A percentile compares a stretch with the other conserved stretches of the same genome.
phyloP scores from a whole-genome alignment of 2,797 vertebrate species.

The Spatula versicolor region DNA sequence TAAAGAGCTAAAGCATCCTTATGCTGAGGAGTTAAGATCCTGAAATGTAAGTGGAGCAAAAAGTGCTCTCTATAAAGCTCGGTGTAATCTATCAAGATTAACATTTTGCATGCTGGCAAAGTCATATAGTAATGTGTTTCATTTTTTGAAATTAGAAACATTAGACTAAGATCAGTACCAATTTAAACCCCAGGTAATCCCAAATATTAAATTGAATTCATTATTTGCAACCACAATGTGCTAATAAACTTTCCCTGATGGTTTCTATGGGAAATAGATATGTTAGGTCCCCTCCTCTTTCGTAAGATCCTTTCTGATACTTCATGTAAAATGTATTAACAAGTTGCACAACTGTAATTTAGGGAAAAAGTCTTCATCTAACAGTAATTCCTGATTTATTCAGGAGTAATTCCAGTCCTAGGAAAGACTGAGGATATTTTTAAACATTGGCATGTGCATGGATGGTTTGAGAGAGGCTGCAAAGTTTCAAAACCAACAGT shows the following conservation, averaged over 20 bases:
- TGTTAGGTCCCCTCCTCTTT: background rate
- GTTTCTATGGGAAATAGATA: conserved; percentile 5
- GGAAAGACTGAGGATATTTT: background rate
- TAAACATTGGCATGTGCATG: background rate
- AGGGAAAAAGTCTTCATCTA: background rate
- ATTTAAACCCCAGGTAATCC: conserved; percentile 64
- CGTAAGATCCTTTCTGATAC: background rate
- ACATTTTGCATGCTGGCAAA: conserved; percentile 64
- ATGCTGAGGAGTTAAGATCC: conserved; percentile 52
- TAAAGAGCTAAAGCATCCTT: conserved; percentile 62
- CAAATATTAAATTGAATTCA: conserved; percentile 57
- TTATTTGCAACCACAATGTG: conserved; percentile 24
- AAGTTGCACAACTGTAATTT: conserved; percentile 28
- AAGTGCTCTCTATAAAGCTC: conserved; percentile 58
- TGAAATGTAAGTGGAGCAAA: conserved; percentile 61
- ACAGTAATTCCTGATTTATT: conserved; percentile 18
- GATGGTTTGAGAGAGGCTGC: background rate
- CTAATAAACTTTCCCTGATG: conserved; percentile 46
- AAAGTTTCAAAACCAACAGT: background rate
- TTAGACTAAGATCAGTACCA: conserved; percentile 54
- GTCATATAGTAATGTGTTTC: conserved; percentile 36
- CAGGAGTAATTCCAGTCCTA: background rate
- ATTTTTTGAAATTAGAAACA: conserved; percentile 52
- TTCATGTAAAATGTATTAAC: conserved; percentile 32
- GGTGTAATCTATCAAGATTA: conserved; percentile 71